Evolutionary conservation across 2,888 invertebrate species (phyloP), one percentile per base, ranked within the genome.

Genomic region (Limnephilus marmoratus): DNA sequence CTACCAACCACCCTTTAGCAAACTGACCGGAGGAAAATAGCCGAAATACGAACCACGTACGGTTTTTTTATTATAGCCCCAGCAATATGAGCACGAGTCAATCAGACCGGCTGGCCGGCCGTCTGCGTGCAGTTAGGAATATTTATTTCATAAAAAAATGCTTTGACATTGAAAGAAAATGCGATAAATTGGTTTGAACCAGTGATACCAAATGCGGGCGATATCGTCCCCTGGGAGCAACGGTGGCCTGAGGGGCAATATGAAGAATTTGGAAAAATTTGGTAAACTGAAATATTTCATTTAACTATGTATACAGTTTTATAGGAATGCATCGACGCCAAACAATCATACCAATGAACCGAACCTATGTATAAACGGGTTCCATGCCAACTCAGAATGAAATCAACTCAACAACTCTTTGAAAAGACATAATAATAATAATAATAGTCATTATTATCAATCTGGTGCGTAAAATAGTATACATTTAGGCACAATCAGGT

Each of bases 21-120:
- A 83, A 83, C 83, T 49, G 49, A 49, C 85, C 41, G 85, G 12
- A 87, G 87, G 31, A 87, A 87, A 87, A 87, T 80, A 81, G 53
- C 86, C 91, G 87, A 37, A 80, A 34, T 53, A 83, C 82, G 82
- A 82, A 31, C 29, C 18, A 68, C 53, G 68, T n/a, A 68, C 49
- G n/a, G 9, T n/a, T 29, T 53, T 81, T 90, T 53, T 81, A 81
- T 53, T 81, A 81, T 29, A 29, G 24, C 37, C 31, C 81, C 37
- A 81, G 31, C 81, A 81, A 82, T 53, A 81, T 31, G 82, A 81
- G 45, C 82, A 88, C 88, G 34, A 68, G 88, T 88, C 88, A 68
- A 87, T 87, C 88, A 24, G 18, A 29, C 68, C n/a, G 29, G 34
- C 37, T 34, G 83, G 31, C 34, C 86, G 86, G 86, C 15, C 53